Evolutionary conservation across 1,140 invertebrate species (phyloP).

Genomic region (Drosophila pseudoananassae): DNA sequence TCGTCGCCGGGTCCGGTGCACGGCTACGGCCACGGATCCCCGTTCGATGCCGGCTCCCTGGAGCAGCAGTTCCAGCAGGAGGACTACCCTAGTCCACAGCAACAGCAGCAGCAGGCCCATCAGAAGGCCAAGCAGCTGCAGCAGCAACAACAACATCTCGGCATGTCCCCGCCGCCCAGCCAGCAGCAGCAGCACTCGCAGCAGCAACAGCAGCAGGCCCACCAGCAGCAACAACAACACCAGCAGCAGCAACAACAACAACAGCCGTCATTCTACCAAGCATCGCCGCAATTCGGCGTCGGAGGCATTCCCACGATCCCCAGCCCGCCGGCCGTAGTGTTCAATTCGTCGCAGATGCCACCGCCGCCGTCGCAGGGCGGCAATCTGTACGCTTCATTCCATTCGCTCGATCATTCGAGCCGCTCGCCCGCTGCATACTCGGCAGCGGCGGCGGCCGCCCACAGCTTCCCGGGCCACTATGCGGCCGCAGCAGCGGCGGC

Average conservation of each 20-base stretch:
- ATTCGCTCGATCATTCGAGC: conserved; percentile 84
- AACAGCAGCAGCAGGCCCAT: conserved; percentile 69
- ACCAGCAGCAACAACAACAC: conserved; percentile 49
- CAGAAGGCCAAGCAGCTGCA: conserved; percentile 69
- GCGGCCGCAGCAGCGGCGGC: conserved; percentile 61
- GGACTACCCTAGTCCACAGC: conserved; percentile 79
- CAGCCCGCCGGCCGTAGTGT: conserved; percentile 91
- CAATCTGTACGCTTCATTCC: conserved; percentile 90
- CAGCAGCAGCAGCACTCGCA: conserved; percentile 73
- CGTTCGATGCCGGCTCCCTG: conserved; percentile 68
- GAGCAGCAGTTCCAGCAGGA: conserved; percentile 80
- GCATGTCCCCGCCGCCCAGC: conserved; percentile 81
- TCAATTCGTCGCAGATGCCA: conserved; percentile 89
- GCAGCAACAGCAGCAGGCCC: conserved; percentile 60
- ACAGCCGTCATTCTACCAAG: conserved; percentile 79
- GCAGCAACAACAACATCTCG: conserved; percentile 64
- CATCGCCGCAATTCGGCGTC: conserved; percentile 87
- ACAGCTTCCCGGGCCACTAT: conserved; percentile 86
- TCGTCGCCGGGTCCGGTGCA: conserved; percentile 76
- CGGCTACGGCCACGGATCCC: conserved; percentile 70
- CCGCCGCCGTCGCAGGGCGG: conserved; percentile 89
- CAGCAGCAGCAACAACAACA: conserved; percentile 67
- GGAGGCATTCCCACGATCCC: conserved; percentile 91
- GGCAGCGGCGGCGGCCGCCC: conserved; percentile 75
- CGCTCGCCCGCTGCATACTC: conserved; percentile 75